These are phyloP conservation scores for Fistularia commersonii DNA, from an alignment of 2,797 vertebrate species.

Conservation along the genomic window DNA sequence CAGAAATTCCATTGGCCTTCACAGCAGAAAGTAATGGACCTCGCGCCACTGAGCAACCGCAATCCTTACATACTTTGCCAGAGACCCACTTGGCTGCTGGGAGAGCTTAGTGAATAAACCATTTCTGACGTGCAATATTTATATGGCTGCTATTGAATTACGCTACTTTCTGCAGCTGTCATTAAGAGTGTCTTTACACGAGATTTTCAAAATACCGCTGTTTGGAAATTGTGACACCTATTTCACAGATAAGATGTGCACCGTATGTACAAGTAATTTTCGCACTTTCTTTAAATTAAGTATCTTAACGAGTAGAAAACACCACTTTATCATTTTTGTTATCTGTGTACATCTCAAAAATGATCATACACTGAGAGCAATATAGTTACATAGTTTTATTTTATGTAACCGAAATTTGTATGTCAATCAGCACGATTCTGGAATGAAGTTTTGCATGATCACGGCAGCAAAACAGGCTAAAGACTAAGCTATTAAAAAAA, in stretches of 20 bases:
- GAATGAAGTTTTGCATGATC: too few species aligned
- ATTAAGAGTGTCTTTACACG: constrained; percentile 24
- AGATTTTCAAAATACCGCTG: constrained; percentile 29
- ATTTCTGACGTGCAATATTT: constrained; percentile 40
- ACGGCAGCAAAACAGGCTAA: too few species aligned
- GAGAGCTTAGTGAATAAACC: constrained; percentile 36
- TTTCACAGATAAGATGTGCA: constrained; percentile 1
- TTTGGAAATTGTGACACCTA: constrained; percentile 38
- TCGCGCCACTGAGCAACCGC: constrained; percentile 43
- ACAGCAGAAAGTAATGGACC: constrained; percentile 38
- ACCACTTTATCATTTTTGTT: too few species aligned
- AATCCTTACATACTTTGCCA: constrained; percentile 55
- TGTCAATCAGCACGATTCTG: too few species aligned
- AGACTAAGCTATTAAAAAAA: neutral
- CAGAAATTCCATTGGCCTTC: constrained; percentile 48
- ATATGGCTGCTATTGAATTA: constrained; percentile 45
- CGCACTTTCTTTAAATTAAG: too few species aligned
- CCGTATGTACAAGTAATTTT: too few species aligned
- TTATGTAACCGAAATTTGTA: too few species aligned
- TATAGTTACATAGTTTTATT: too few species aligned
- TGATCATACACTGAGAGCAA: too few species aligned
- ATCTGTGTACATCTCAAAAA: too few species aligned
- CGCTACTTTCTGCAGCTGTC: constrained; percentile 20
- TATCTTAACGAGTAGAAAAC: too few species aligned
- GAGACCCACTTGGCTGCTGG: constrained; percentile 43